Evolutionary conservation across 2,888 invertebrate genomes (phyloP).

Genomic region (Hirtodrosophila histrioides): DNA sequence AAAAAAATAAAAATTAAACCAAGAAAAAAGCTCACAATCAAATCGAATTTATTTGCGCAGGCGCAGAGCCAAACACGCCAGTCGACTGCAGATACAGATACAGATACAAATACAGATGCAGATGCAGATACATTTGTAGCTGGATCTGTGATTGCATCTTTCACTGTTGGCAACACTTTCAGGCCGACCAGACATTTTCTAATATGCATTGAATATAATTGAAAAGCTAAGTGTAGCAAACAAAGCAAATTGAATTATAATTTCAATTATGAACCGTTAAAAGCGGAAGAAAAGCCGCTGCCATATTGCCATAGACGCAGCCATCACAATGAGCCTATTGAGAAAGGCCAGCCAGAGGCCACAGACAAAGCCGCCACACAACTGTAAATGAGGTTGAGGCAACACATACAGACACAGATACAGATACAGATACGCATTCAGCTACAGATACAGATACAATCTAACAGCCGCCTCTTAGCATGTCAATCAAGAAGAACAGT

Average conservation of each 20-base stretch:
- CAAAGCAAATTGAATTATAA: constrained; percentile 76
- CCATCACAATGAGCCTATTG: constrained; percentile 66
- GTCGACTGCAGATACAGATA: constrained; percentile 21
- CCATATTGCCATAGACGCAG: constrained; percentile 32
- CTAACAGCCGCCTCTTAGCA: constrained; percentile 49
- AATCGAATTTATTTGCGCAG: constrained; percentile 68
- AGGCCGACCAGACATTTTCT: constrained; percentile 57
- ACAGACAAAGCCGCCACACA: constrained; percentile 41
- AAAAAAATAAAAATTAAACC: constrained; percentile 19
- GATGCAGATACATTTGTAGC: constrained; percentile 36
- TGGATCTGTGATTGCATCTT: constrained; percentile 61
- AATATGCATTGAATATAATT: constrained; percentile 71
- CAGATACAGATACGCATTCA: constrained; percentile 20
- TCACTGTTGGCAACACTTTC: constrained; percentile 66
- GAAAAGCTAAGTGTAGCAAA: constrained; percentile 74
- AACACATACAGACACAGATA: constrained; percentile 20
- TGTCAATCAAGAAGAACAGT: constrained; percentile 75
- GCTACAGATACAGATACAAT: constrained; percentile 45
- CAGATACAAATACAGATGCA: constrained; percentile 2
- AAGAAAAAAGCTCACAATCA: constrained; percentile 46
- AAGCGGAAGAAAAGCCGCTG: constrained; percentile 72
- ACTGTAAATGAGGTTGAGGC: constrained; percentile 75
- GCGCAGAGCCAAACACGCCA: constrained; percentile 61
- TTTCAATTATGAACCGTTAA: constrained; percentile 80
- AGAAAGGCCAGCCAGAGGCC: constrained; percentile 34